Percentiles rank a stretch among this genome's conserved stretches.
Evolutionary conservation across 2,888 invertebrate genomes (phyloP).

Genomic region (Lepidochrysops patricia): DNA sequence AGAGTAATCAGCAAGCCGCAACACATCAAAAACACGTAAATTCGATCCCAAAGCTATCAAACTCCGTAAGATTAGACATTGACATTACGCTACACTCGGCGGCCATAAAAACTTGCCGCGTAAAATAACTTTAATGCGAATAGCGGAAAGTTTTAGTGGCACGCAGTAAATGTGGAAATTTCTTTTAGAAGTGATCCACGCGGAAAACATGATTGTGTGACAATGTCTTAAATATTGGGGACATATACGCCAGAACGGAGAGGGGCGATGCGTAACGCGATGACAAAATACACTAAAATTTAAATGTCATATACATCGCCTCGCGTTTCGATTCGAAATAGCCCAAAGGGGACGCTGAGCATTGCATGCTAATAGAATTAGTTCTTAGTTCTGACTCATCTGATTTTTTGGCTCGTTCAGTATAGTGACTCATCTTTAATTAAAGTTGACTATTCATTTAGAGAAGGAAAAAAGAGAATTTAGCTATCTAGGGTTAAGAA

Average conservation of each 20-base stretch:
- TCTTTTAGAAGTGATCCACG: conserved; percentile 24
- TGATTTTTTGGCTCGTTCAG: no score
- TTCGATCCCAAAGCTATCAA: conserved; percentile 19
- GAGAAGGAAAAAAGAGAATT: no score
- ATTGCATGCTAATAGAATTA: neutral
- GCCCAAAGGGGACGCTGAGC: neutral
- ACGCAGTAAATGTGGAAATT: conserved; percentile 29
- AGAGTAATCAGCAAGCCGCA: neutral
- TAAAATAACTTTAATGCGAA: conserved; percentile 32
- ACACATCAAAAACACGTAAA: conserved; percentile 13
- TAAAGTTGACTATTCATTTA: no score
- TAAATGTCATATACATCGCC: no score
- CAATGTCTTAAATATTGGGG: neutral
- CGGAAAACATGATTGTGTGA: conserved; percentile 16
- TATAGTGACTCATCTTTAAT: no score
- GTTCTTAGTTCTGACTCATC: no score
- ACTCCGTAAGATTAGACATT: conserved; percentile 22
- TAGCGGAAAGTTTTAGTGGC: conserved; percentile 33
- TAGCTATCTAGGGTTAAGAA: no score
- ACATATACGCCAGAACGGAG: no score
- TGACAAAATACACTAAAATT: no score
- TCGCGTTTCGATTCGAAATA: no score
- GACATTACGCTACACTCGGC: conserved; percentile 25
- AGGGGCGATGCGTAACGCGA: no score
- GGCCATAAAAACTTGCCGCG: conserved; percentile 31